These are phyloP conservation scores for Amitus sp. DNA, from an alignment of 2,888 invertebrate species.

Conservation along the genomic window DNA sequence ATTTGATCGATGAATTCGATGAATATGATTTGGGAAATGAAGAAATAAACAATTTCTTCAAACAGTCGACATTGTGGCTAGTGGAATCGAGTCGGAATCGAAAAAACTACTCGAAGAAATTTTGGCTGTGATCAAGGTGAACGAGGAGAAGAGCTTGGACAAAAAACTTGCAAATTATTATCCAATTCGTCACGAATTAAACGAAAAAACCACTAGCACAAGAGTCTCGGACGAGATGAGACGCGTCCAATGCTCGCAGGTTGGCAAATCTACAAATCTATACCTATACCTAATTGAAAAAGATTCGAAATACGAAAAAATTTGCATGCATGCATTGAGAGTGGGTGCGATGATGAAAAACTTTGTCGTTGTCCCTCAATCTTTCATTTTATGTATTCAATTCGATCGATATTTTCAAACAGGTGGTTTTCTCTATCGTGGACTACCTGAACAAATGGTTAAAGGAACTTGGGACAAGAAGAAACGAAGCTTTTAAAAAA, in stretches of 20 bases:
- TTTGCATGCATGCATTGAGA: too few species aligned
- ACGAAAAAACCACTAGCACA: slow-evolving; percentile 39
- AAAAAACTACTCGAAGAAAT: slow-evolving; percentile 69
- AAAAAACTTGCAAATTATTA: slow-evolving; percentile 50
- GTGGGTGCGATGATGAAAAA: too few species aligned
- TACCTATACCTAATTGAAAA: too few species aligned
- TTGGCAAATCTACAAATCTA: slow-evolving; percentile 35
- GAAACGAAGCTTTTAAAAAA: too few species aligned
- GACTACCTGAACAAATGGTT: slow-evolving; percentile 83
- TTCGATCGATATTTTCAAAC: too few species aligned
- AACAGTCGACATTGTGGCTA: slow-evolving; percentile 64
- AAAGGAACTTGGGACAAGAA: too few species aligned
- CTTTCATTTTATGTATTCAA: too few species aligned
- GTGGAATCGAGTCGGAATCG: slow-evolving; percentile 62
- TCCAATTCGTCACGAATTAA: slow-evolving; percentile 50
- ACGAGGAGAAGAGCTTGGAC: slow-evolving; percentile 51
- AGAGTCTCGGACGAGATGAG: slow-evolving; percentile 61
- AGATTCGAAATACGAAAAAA: too few species aligned
- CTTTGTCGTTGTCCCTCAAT: too few species aligned
- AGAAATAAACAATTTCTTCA: slow-evolving; percentile 13
- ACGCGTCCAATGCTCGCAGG: slow-evolving; percentile 59
- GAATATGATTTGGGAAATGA: too few species aligned
- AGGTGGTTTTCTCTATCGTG: slow-evolving; percentile 74
- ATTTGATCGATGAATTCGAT: slow-evolving; percentile 53
- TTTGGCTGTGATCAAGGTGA: slow-evolving; percentile 67